Conservation (phyloP, 2,888 invertebrate species). For the Heliothis peltigera region DNA sequence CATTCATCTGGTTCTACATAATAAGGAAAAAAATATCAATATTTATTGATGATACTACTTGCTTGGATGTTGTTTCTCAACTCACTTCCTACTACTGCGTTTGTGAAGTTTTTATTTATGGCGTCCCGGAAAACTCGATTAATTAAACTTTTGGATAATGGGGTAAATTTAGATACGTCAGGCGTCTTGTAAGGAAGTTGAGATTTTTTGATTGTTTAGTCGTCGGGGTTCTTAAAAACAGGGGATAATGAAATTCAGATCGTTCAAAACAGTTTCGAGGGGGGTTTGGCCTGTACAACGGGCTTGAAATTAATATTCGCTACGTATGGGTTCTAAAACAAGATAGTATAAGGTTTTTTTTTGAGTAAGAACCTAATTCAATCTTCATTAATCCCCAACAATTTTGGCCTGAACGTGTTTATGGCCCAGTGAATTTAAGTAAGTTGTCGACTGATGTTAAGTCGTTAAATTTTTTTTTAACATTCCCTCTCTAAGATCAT, state of each 20-base stretch:
- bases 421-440: constrained; percentile 30
- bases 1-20: constrained; percentile 33
- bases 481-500: constrained; percentile 28
- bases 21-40: constrained; percentile 31
- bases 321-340: not conserved
- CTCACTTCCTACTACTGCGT: constrained; percentile 34
- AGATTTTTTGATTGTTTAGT: not conserved
- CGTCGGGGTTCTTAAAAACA: no score
- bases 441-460: constrained; percentile 33
- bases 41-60: constrained; percentile 25
- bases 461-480: constrained; percentile 10
- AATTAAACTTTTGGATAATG: constrained; percentile 55
- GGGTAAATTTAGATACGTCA: constrained; percentile 32
- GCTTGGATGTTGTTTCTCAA: constrained; percentile 28
- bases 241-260: not conserved
- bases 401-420: constrained; percentile 6
- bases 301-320: not conserved
- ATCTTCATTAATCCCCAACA: not conserved
- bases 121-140: constrained; percentile 37
- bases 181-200: constrained; percentile 1
- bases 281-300: not conserved
- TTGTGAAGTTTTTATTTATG: constrained; percentile 58
- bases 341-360: not conserved
- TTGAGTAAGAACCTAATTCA: not conserved
- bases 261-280: not conserved